Evolutionary conservation across 1,140 invertebrate genomes (phyloP), one percentile per base, ranked within the genome.

Genomic region (Bicyclus anynana): DNA sequence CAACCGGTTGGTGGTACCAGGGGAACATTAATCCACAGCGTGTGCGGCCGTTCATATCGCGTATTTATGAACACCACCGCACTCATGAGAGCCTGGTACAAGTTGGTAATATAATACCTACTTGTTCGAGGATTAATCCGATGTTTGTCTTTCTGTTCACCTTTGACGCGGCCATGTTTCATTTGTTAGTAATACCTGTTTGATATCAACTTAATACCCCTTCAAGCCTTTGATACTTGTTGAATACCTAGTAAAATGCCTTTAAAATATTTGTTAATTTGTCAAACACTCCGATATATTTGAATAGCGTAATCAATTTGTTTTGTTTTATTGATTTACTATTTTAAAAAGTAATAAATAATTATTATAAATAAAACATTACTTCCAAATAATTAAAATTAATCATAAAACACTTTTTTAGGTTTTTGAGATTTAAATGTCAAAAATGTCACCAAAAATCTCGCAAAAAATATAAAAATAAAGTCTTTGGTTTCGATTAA

Each of bases 31-130:
- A 80, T 76, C 72, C 65, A 66, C 78, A 67, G 70, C 64, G 77
- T 80, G 80, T 81, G 76, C 74, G 79, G 76, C 69, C 74, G 53
- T 63, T 73, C 77, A 77, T 78, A 75, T 72, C 64, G 67, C 68
- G 79, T 84, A 83, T 84, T 84, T 83, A 84, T 83, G 80, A 80
- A 81, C 81, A 77, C 78, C 71, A 59, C 62, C 58, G 51, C 58
- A 37, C 47, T 49, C 54, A 57, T 57, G 54, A 57, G 54, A 26
- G 54, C 46, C 44, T 23, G 50, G 51, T 53, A 48, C 26, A 53
- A 20, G 42, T 18, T 29, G 46, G 48, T 59, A 47, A 53, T 42
- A 59, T 59, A 59, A 58, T 44, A 51, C 55, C 50, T 53, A 53
- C 53, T 54, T 47, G 53, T 54, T 35, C 7, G 26, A 27, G 40